Evolutionary conservation across 2,797 vertebrate genomes (phyloP), one percentile per base, ranked within the genome.

Genomic region (Leptodactylus fallax): DNA sequence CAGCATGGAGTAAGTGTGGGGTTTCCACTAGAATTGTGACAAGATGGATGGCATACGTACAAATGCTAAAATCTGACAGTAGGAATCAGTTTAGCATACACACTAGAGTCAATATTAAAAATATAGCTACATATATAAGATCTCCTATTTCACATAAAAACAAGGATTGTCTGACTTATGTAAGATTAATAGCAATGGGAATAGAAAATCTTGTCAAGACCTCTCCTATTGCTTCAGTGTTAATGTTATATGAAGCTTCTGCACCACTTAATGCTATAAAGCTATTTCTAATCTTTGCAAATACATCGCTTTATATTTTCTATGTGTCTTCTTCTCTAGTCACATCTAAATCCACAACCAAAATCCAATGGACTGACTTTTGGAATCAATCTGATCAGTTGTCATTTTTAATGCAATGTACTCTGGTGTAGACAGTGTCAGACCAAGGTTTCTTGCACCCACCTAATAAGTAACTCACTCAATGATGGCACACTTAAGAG

Each of bases 1-100:
- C 21, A 72, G 17, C 27, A 74, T 36, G 36, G 67, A 60, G 25
- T 71, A 84, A 60, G 69, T 47, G 71, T 84, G 53, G 27, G 23
- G 82, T 74, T 83, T 83, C 67, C 82, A 47, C 82, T n/a, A 21
- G 6, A 21, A 47, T 17, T 17, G 7, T 21, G 82, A 45, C 17
- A 72, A 83, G 49, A 58, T 74, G 51, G 65, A 84, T 72, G 49
- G 23, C n/a, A 71, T 19, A 72, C 3, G 11, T 45, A 53, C 8
- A 53, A 77, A 77, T 77, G n/a, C n/a, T 36, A 77, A 77, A 12
- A 77, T 13, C 47, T 53, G 1, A 77, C 21, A 53, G 8, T 77
- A 53, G 72, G 13, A 23, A 23, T 14, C 72, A 23, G 72, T 49
- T 14, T n/a, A 12, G 47, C 47, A 53, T 53, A n/a, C 51, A 76